A percentile compares a stretch with the other conserved stretches of the same genome.
Evolutionary conservation across 2,797 vertebrate genomes (phyloP).

Genomic region (Lagorchestes hirsutus): DNA sequence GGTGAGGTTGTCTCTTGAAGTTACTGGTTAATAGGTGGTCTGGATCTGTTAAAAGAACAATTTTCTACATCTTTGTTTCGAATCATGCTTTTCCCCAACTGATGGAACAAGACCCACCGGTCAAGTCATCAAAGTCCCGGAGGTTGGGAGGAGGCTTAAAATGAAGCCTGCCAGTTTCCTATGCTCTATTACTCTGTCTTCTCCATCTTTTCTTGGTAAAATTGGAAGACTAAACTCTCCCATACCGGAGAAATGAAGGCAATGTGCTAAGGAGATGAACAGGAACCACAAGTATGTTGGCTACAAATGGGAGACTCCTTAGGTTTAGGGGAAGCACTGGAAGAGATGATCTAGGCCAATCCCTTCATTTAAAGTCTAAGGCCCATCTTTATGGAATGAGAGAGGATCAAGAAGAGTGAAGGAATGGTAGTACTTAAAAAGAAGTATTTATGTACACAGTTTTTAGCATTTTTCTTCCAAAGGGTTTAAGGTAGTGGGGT

Average conservation of each 20-base stretch:
- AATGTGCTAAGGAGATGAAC: not conserved
- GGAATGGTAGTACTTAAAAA: not conserved
- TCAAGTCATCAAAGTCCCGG: not conserved
- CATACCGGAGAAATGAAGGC: not conserved
- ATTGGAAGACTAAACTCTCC: not conserved
- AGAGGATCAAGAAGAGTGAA: not conserved
- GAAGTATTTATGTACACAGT: not conserved
- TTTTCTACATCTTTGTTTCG: not conserved
- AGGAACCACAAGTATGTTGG: not conserved
- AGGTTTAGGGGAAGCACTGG: not conserved
- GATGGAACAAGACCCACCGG: not conserved
- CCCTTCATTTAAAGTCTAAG: not conserved
- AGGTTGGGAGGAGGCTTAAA: not conserved
- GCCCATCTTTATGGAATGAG: not conserved
- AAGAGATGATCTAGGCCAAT: not conserved
- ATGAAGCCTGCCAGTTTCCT: not conserved
- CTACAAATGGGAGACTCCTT: not conserved
- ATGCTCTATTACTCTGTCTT: not conserved
- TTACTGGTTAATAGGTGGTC: not conserved
- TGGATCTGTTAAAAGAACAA: not conserved
- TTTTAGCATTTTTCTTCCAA: not conserved
- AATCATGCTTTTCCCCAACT: not conserved
- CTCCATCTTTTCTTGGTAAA: not conserved
- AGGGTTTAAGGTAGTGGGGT: not conserved
- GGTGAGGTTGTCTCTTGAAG: not conserved